phyloP scores from a whole-genome alignment of 1,140 invertebrate species.

The Drosophila lini region DNA sequence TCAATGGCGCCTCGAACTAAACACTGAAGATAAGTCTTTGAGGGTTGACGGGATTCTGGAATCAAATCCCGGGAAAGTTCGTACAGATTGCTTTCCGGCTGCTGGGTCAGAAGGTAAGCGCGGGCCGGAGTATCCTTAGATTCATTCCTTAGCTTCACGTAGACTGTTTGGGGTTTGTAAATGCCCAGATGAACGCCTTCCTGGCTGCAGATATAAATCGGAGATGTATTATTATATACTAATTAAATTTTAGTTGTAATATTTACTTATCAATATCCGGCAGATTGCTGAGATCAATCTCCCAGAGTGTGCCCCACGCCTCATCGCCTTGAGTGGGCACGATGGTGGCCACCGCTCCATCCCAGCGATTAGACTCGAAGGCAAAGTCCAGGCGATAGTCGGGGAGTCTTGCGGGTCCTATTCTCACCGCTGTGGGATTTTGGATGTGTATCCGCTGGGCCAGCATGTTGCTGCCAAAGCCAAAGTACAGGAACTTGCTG shows the following conservation, averaged over 20 bases:
- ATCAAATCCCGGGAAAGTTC: constrained; percentile 27
- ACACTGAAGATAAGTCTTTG: constrained; percentile 74
- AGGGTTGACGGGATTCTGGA: constrained; percentile 57
- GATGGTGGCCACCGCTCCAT: constrained; percentile 70
- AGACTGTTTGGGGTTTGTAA: constrained; percentile 55
- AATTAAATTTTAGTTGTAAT: neutral
- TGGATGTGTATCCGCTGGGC: constrained; percentile 64
- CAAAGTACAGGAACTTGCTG: constrained; percentile 70
- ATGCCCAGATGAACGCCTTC: constrained; percentile 58
- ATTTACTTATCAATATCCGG: constrained; percentile 66
- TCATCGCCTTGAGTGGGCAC: constrained; percentile 49
- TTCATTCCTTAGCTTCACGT: constrained; percentile 37
- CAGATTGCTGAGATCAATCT: constrained; percentile 67
- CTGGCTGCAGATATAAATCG: constrained; percentile 39
- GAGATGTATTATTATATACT: neutral
- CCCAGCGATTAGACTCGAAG: constrained; percentile 38
- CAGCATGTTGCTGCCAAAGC: constrained; percentile 79
- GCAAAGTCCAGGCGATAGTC: constrained; percentile 72
- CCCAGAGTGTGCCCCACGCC: constrained; percentile 72
- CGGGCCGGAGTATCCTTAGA: constrained; percentile 35
- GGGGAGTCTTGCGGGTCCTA: constrained; percentile 45
- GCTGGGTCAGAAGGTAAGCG: constrained; percentile 57
- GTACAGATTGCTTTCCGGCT: constrained; percentile 54
- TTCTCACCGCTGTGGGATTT: constrained; percentile 53
- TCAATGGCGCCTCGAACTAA: constrained; percentile 74